Conservation (phyloP, 2,113 vertebrate species). For the Alces alces region DNA sequence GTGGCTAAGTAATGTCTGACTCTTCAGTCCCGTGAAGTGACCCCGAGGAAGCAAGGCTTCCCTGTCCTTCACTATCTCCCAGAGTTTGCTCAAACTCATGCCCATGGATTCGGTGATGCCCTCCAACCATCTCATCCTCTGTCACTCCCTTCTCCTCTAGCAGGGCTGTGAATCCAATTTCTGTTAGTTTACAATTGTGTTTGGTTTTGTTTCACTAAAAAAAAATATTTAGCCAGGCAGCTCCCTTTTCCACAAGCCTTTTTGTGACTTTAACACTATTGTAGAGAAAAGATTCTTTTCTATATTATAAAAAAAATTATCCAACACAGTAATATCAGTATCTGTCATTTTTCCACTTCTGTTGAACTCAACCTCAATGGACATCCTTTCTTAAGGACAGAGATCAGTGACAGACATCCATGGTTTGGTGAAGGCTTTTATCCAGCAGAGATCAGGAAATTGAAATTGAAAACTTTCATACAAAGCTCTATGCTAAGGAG, state of each 20-base stretch:
- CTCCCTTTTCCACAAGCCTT: constrained; percentile 99
- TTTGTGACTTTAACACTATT: constrained; percentile 99
- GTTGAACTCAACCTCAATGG: constrained; percentile 76
- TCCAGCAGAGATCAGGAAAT: neutral
- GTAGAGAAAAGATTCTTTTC: constrained; percentile 97
- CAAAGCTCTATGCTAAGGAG: neutral
- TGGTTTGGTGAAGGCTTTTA: neutral
- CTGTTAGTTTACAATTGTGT: constrained; percentile 79
- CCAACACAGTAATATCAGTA: constrained; percentile 99
- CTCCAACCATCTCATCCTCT: neutral
- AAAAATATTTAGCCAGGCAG: constrained; percentile 90
- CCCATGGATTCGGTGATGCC: neutral
- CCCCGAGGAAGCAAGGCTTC: neutral
- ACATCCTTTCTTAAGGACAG: neutral
- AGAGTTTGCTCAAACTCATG: neutral
- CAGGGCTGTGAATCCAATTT: constrained; percentile 80
- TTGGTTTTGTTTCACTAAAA: constrained; percentile 81
- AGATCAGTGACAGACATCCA: neutral
- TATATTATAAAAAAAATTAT: constrained; percentile 98
- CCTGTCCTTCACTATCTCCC: neutral
- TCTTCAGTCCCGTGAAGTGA: neutral
- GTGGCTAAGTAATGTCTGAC: neutral
- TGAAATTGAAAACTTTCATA: neutral
- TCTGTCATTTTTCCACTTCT: constrained; percentile 99
- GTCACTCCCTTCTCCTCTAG: neutral